Conservation (phyloP, 2,113 vertebrate species). For the Bostrychus sinensis region DNA sequence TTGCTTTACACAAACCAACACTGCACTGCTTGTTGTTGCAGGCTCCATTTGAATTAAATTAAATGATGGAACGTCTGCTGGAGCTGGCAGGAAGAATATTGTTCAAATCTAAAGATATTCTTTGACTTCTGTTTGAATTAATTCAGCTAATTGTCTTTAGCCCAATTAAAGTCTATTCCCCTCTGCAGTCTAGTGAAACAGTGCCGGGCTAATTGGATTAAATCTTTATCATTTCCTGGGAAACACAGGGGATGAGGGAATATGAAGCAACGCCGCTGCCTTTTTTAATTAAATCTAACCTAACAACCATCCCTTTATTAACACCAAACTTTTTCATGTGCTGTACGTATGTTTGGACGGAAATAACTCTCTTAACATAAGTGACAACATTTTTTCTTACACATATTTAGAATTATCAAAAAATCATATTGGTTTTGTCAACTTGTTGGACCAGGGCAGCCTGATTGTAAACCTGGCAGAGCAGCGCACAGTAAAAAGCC, state of each 20-base stretch:
- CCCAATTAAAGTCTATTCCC: slow-evolving; percentile 84
- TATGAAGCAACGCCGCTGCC: slow-evolving; percentile 65
- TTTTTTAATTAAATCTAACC: slow-evolving; percentile 77
- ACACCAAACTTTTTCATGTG: slow-evolving; percentile 58
- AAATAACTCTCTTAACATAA: slow-evolving; percentile 30
- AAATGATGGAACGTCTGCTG: slow-evolving; percentile 60
- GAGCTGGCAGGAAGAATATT: slow-evolving; percentile 66
- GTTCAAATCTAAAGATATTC: slow-evolving; percentile 78
- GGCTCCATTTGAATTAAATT: slow-evolving; percentile 70
- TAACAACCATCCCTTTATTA: slow-evolving; percentile 76
- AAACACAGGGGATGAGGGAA: slow-evolving; percentile 71
- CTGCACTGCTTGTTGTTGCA: slow-evolving; percentile 62
- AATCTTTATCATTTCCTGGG: slow-evolving; percentile 82
- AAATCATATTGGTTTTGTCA: slow-evolving; percentile 6
- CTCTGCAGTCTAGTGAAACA: slow-evolving; percentile 77
- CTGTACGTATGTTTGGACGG: slow-evolving; percentile 51
- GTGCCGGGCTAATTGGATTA: slow-evolving; percentile 82
- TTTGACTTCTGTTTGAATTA: slow-evolving; percentile 81
- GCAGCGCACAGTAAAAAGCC: slow-evolving; percentile 63
- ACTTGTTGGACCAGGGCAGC: slow-evolving; percentile 20
- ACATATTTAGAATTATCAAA: slow-evolving; percentile 11
- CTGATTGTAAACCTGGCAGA: slow-evolving; percentile 60
- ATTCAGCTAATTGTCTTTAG: slow-evolving; percentile 84
- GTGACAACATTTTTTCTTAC: slow-evolving; percentile 28
- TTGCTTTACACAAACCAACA: slow-evolving; percentile 60